A percentile compares a stretch with the other conserved stretches of the same genome.
phyloP scores from a whole-genome alignment of 1,140 invertebrate species.

The Bemisia tabaci region DNA sequence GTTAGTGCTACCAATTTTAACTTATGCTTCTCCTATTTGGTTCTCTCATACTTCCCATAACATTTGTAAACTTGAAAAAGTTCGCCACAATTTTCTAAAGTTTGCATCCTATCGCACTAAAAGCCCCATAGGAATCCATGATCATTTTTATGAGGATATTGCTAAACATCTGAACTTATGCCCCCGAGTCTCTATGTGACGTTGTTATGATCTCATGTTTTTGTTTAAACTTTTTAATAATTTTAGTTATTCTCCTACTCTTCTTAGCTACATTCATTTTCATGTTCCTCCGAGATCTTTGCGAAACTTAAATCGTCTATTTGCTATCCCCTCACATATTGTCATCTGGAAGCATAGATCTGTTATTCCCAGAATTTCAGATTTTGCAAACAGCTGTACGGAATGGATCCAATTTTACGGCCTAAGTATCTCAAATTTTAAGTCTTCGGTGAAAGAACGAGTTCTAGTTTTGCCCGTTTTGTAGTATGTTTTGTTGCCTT shows the following conservation, averaged over 20 bases:
- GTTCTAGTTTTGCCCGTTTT: too few relatives aligned
- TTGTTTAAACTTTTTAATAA: background rate
- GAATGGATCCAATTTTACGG: too few relatives aligned
- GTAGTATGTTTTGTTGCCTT: too few relatives aligned
- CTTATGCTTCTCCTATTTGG: background rate
- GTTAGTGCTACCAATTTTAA: background rate
- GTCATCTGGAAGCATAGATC: too few relatives aligned
- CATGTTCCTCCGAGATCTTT: background rate
- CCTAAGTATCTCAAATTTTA: too few relatives aligned
- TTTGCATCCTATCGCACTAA: background rate
- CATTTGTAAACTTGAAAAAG: background rate
- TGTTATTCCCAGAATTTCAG: too few relatives aligned
- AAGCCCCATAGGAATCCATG: background rate
- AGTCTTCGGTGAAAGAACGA: too few relatives aligned
- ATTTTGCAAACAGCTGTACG: too few relatives aligned
- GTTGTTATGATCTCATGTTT: background rate
- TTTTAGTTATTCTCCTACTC: background rate
- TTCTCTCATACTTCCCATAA: background rate
- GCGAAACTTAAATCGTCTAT: too few relatives aligned
- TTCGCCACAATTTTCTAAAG: background rate
- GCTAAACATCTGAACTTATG: background rate
- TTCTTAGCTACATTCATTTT: background rate
- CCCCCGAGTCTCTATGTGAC: background rate
- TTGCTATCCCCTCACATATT: too few relatives aligned
- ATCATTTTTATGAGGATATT: background rate